phyloP scores from a whole-genome alignment of 1,140 invertebrate genomes.

The Aethina tumida region DNA sequence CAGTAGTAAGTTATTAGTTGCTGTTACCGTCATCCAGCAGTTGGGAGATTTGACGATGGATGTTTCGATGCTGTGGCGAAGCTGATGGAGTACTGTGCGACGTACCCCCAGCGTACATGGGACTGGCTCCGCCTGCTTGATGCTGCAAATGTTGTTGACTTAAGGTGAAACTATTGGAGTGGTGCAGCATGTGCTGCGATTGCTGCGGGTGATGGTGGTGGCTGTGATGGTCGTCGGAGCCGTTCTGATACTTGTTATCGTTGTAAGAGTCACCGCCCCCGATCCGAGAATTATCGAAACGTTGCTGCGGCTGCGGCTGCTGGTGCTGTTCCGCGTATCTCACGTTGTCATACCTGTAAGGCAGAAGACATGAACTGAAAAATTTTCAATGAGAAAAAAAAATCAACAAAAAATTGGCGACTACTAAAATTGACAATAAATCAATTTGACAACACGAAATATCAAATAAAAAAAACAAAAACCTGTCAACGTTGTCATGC shows the following conservation, averaged over 20 bases:
- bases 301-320: slow-evolving; percentile 14
- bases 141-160: slow-evolving; percentile 31
- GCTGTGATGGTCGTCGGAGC: slow-evolving; percentile 26
- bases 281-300: slow-evolving; percentile 8
- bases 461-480: too few relatives aligned
- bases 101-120: slow-evolving; percentile 36
- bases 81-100: slow-evolving; percentile 34
- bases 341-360: too few relatives aligned
- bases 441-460: too few relatives aligned
- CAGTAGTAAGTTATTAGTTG: slow-evolving; percentile 11
- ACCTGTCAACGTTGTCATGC: slow-evolving; percentile 28
- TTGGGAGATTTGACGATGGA: slow-evolving; percentile 35
- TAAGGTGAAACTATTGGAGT: slow-evolving; percentile 33
- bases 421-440: too few relatives aligned
- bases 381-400: too few relatives aligned
- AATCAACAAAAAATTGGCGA: too few relatives aligned
- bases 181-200: slow-evolving; percentile 27
- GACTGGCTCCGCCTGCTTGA: slow-evolving; percentile 27
- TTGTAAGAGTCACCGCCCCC: slow-evolving; percentile 3
- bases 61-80: slow-evolving; percentile 33
- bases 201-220: too few relatives aligned
- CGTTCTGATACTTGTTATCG: slow-evolving; percentile 25
- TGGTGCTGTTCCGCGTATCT: slow-evolving; percentile 8
- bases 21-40: slow-evolving; percentile 27
- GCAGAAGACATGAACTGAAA: too few relatives aligned